phyloP scores from a whole-genome alignment of 2,797 vertebrate species.

The Okamejei kenojei region DNA sequence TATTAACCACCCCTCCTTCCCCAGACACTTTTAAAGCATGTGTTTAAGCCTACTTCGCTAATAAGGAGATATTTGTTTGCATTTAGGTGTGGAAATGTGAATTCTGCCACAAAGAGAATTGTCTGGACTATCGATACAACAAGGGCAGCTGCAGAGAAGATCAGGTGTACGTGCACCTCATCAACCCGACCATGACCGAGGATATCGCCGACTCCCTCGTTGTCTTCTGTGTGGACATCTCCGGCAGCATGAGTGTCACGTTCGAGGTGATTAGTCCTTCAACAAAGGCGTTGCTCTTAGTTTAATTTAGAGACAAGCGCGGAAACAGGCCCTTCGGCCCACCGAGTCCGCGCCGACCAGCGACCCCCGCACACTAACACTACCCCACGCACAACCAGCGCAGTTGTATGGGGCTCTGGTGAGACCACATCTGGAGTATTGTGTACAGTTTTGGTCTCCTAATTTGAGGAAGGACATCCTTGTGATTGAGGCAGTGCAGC shows the following conservation, averaged over 20 bases:
- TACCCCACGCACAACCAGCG: too few species aligned
- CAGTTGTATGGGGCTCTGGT: too few species aligned
- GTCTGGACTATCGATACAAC: neutral
- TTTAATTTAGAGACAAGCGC: too few species aligned
- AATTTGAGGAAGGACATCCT: too few species aligned
- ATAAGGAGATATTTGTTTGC: neutral
- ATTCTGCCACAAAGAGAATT: neutral
- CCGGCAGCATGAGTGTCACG: slow-evolving; percentile 58
- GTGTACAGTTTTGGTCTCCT: too few species aligned
- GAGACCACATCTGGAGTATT: too few species aligned
- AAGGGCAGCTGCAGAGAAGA: neutral
- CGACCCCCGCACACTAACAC: too few species aligned
- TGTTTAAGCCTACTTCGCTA: neutral
- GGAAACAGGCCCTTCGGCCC: too few species aligned
- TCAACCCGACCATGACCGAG: neutral
- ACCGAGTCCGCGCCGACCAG: too few species aligned
- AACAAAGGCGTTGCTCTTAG: too few species aligned
- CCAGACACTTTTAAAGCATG: neutral
- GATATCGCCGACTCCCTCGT: slow-evolving; percentile 47
- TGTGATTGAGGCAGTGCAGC: too few species aligned
- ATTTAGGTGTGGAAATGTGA: slow-evolving; percentile 1
- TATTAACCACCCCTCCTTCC: too few species aligned
- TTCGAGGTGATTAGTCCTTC: slow-evolving; percentile 47
- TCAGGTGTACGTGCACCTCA: neutral
- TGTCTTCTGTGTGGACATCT: slow-evolving; percentile 61